Conservation (phyloP, 2,888 invertebrate genomes). For the Sphecodes monilicornis region DNA sequence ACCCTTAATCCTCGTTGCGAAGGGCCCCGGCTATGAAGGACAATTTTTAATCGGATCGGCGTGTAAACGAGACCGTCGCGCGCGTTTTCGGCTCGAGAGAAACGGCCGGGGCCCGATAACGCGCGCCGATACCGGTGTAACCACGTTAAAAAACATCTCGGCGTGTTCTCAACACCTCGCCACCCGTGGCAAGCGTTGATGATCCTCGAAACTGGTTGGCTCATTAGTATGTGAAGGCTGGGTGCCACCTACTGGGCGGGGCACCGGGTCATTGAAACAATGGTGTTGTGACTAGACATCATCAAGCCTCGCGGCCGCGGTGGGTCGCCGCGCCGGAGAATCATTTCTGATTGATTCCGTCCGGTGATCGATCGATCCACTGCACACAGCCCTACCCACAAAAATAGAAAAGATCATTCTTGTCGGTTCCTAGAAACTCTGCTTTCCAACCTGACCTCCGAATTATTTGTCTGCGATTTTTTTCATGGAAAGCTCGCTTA, state of each 20-base stretch:
- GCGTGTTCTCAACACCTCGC: conserved; percentile 72
- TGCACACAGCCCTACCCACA: neutral
- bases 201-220: conserved; percentile 73
- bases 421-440: neutral
- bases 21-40: neutral
- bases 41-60: conserved; percentile 15
- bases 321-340: conserved; percentile 51
- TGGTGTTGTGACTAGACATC: conserved; percentile 78
- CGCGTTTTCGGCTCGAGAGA: neutral
- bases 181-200: conserved; percentile 67
- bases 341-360: conserved; percentile 63
- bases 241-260: conserved; percentile 77
- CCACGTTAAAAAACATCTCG: conserved; percentile 41
- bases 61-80: conserved; percentile 22
- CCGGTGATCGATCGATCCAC: conserved; percentile 73
- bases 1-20: conserved; percentile 5
- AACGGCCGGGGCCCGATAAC: neutral
- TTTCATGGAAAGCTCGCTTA: too few relatives aligned
- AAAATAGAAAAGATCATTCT: neutral
- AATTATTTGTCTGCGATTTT: too few relatives aligned
- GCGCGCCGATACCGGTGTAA: neutral
- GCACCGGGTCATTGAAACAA: conserved; percentile 78
- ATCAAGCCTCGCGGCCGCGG: conserved; percentile 68
- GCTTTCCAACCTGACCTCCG: too few relatives aligned
- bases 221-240: conserved; percentile 76